Evolutionary conservation across 2,113 vertebrate genomes (phyloP).

Genomic region (Cryptotis parvus): DNA sequence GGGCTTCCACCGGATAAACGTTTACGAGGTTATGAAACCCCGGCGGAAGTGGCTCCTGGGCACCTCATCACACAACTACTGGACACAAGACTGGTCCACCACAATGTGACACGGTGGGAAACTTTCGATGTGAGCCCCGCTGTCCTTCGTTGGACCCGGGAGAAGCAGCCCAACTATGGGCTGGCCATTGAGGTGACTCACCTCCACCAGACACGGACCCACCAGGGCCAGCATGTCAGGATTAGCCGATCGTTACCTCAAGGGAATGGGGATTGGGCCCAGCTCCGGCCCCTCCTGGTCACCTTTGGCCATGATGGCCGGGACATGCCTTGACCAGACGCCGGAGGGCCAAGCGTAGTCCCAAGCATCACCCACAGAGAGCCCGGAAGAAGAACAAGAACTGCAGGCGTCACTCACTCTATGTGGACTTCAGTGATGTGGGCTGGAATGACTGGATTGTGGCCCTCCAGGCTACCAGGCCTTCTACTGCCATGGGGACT

Average conservation of each 20-base stretch:
- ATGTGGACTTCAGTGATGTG: slow-evolving; percentile 99
- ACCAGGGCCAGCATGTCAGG: slow-evolving; percentile 95
- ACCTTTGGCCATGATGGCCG: slow-evolving; percentile 98
- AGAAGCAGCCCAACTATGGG: slow-evolving; percentile 95
- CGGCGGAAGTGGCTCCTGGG: slow-evolving; percentile 78
- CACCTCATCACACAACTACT: slow-evolving; percentile 96
- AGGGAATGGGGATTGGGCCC: slow-evolving; percentile 94
- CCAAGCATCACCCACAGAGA: slow-evolving; percentile 90
- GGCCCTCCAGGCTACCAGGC: slow-evolving; percentile 97
- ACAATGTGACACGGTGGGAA: slow-evolving; percentile 96
- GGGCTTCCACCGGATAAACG: slow-evolving; percentile 96
- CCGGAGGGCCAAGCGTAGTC: slow-evolving; percentile 93
- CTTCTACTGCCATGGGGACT: slow-evolving; percentile 98
- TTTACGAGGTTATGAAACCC: slow-evolving; percentile 98
- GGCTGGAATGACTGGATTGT: slow-evolving; percentile 99
- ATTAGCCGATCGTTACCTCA: slow-evolving; percentile 95
- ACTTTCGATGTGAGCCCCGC: slow-evolving; percentile 98
- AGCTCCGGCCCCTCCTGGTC: slow-evolving; percentile 96
- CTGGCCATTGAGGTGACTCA: slow-evolving; percentile 95
- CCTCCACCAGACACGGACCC: slow-evolving; percentile 88
- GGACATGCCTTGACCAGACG: slow-evolving; percentile 91
- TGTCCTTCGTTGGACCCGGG: slow-evolving; percentile 96
- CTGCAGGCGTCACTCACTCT: slow-evolving; percentile 96
- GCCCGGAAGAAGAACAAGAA: slow-evolving; percentile 95
- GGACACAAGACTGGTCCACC: slow-evolving; percentile 96